These are phyloP conservation scores for Carassius auratus DNA, from an alignment of 2,113 vertebrate species.

Conservation along the genomic window DNA sequence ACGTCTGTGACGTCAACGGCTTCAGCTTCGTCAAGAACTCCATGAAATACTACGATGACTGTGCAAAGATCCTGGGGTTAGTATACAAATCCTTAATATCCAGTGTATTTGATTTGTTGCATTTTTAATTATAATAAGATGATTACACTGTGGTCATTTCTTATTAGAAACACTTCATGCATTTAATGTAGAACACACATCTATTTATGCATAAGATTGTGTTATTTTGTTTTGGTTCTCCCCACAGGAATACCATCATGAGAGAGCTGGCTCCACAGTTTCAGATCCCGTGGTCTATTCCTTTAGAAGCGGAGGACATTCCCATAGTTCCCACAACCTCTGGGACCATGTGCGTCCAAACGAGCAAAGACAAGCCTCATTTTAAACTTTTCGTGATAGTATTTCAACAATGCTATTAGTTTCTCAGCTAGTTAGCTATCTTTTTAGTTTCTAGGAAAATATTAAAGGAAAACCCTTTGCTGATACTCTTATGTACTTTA, in stretches of 20 bases:
- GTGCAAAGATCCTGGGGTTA: conserved; percentile 92
- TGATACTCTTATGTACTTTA: background rate
- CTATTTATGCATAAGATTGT: background rate
- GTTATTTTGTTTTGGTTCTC: background rate
- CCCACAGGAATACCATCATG: conserved; percentile 86
- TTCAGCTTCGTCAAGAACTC: conserved; percentile 95
- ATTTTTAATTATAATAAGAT: too few relatives aligned
- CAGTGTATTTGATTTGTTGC: too few relatives aligned
- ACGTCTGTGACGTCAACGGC: conserved; percentile 91
- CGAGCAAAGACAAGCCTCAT: background rate
- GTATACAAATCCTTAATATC: conserved; percentile 39
- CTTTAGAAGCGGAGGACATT: conserved; percentile 89
- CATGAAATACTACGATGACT: conserved; percentile 94
- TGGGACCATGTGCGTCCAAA: conserved; percentile 83
- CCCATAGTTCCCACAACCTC: conserved; percentile 91
- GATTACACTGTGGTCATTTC: background rate
- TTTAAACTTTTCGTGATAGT: background rate
- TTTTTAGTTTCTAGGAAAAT: too few relatives aligned
- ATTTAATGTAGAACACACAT: background rate
- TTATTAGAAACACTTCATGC: background rate
- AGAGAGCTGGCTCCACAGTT: conserved; percentile 89
- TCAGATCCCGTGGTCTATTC: conserved; percentile 91
- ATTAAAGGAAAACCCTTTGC: too few relatives aligned
- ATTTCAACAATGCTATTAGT: too few relatives aligned
- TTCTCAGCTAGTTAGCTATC: too few relatives aligned